Evolutionary conservation across 2,888 invertebrate species (phyloP).

Genomic region (Caenorhabditis afra): DNA sequence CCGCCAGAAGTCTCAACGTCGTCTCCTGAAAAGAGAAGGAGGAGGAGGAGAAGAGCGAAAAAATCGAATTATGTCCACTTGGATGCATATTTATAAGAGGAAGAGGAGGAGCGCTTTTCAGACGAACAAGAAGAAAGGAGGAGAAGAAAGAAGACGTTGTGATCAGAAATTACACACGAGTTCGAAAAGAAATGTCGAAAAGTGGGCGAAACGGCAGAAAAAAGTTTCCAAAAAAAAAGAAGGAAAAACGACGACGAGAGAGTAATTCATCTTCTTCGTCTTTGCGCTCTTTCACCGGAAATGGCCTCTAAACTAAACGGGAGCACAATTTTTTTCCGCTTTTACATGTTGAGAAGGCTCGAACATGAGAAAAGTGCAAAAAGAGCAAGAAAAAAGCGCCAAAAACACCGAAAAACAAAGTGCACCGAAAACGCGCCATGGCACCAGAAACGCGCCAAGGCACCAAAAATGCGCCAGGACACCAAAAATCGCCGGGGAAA

Average conservation of each 20-base stretch:
- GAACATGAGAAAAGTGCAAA: too few species aligned
- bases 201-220: too few species aligned
- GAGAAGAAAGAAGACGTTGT: background rate
- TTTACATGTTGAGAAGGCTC: too few species aligned
- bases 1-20: too few species aligned
- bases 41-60: background rate
- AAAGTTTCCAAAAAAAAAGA: too few species aligned
- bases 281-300: too few species aligned
- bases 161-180: background rate
- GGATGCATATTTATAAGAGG: constrained; percentile 22
- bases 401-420: background rate
- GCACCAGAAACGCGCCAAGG: background rate
- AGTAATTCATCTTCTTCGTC: too few species aligned
- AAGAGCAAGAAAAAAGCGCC: too few species aligned
- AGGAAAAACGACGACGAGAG: too few species aligned
- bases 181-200: too few species aligned
- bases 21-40: background rate
- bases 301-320: too few species aligned
- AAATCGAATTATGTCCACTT: constrained; percentile 26
- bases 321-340: too few species aligned
- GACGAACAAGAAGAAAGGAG: background rate
- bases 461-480: background rate
- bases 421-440: background rate
- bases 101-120: background rate
- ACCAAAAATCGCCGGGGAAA: background rate